Base-by-base conservation (phyloP, 2,888 invertebrate species). In the Rhingia rostrata region DNA sequence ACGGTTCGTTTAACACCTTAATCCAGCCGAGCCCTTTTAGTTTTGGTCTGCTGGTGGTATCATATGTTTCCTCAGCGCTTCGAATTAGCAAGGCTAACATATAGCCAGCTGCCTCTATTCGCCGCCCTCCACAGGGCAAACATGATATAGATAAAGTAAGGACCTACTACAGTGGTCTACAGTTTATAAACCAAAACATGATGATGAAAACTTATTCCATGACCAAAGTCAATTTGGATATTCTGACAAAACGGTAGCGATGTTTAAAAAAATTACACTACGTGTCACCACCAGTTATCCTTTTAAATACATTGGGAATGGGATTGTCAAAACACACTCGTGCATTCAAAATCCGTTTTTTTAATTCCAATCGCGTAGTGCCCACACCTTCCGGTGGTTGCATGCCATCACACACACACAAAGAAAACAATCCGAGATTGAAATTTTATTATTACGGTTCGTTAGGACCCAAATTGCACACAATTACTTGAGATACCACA, bases 351-450 rank as follows among this genome's bases (percentile, higher is more conserved):
- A 47, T 47, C 6, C 5, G n/a, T 9, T 69, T 70, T 61, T 22
- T n/a, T 6, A 32, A 78, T 70, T 70, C 70, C 45, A 54, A 39
- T 22, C 78, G 70, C 43, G 78, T 78, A 56, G 47, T 12, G 47
- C 51, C 63, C 70, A 72, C 54, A 70, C 78, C 70, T 78, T 47
- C 77, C 22, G 60, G 53, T 39, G 67, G 69, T 37, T 60, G 51
- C 35, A 47, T 45, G 9, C 14, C 35, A 6, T n/a, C n/a, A 30
- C 22, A 22, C 22, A 41, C 9, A 60, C 0, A 53, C 35, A 72
- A 61, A 61, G 35, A 72, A 63, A 47, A 61, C 14, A 61, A 61
- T 45, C 49, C 30, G 30, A 70, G 53, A 70, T 70, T 77, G 77
- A 72, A 64, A 63, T 33, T 53, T 53, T 60, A 72, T 79, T 58